Conservation (phyloP, 1,140 invertebrate species). For the Procambarus virginalis region DNA sequence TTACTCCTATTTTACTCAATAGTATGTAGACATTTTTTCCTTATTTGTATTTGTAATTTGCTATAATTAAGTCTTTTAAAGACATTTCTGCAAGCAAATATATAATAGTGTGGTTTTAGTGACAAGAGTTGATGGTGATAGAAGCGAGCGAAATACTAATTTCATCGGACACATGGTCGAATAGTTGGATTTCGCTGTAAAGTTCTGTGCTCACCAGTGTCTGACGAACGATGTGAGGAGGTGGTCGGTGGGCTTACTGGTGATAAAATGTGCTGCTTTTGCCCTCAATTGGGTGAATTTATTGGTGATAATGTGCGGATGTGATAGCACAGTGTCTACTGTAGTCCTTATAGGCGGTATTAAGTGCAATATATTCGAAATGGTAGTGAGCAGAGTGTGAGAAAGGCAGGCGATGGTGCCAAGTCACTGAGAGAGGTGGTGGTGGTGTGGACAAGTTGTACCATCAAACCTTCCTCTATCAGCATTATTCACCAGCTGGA, state of each 20-base stretch:
- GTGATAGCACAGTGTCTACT: conserved; percentile 35
- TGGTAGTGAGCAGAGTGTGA: conserved; percentile 42
- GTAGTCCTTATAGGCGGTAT: conserved; percentile 21
- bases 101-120: neutral
- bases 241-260: conserved; percentile 21
- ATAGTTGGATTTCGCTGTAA: neutral
- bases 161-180: neutral
- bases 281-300: conserved; percentile 42
- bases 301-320: conserved; percentile 49
- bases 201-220: conserved; percentile 35
- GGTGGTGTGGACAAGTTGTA: conserved; percentile 47
- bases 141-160: conserved; percentile 23
- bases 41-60: too few species aligned
- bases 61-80: neutral
- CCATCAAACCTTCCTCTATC: conserved; percentile 20
- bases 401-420: conserved; percentile 48
- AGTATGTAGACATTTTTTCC: too few species aligned
- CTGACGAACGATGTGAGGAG: conserved; percentile 57
- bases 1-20: too few species aligned
- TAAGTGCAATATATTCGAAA: conserved; percentile 33
- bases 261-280: conserved; percentile 55
- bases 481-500: conserved; percentile 6
- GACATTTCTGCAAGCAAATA: neutral
- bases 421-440: conserved; percentile 57
- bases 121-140: neutral